Evolutionary conservation across 1,140 invertebrate genomes (phyloP), one percentile per base, ranked within the genome.

Genomic region (Phthorimaea operculella): DNA sequence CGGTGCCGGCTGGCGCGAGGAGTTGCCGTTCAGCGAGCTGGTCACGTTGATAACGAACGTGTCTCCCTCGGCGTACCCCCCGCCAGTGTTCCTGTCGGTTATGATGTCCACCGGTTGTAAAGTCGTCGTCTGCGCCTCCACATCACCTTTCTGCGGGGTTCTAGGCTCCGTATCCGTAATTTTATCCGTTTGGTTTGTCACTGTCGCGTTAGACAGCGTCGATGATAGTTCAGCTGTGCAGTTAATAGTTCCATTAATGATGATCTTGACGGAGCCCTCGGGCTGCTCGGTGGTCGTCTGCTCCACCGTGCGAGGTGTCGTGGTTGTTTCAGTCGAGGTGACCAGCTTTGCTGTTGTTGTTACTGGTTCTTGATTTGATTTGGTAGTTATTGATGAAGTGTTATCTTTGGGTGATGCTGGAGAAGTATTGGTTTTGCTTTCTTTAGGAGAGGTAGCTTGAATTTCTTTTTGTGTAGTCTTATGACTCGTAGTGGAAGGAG

Each of bases 171-270:
- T 57, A 44, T 82, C 68, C 39, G 69, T 56, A n/a, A 68, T 72
- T 58, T 62, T 74, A 4, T 72, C 58, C 4, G 62, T 73, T 28
- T 76, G 67, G 33, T 78, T 74, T 1, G 16, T 18, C 16, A 48
- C 44, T 9, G 68, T 70, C 6, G 66, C 51, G 52, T 79, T 81
- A 11, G 75, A 51, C 6, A 76, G 69, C 12, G 79, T 74, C 0
- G 81, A 79, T 1, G 82, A 79, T 33, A 85, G 42, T 59, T 83
- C 79, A 12, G 82, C 66, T 3, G 82, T 82, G 28, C 82, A 85
- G 12, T 85, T 83, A 5, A 83, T 77, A 17, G 79, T 85, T 36
- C 82, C 82, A 42, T 85, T 85, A 5, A 85, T 74, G 14, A 79
- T 69, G 39, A 85, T 74, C 62, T 73, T 77, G 0, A 85, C 64